Evolutionary conservation across 2,797 vertebrate genomes (phyloP), one percentile per base, ranked within the genome.

Genomic region (Poeciliopsis turneri): DNA sequence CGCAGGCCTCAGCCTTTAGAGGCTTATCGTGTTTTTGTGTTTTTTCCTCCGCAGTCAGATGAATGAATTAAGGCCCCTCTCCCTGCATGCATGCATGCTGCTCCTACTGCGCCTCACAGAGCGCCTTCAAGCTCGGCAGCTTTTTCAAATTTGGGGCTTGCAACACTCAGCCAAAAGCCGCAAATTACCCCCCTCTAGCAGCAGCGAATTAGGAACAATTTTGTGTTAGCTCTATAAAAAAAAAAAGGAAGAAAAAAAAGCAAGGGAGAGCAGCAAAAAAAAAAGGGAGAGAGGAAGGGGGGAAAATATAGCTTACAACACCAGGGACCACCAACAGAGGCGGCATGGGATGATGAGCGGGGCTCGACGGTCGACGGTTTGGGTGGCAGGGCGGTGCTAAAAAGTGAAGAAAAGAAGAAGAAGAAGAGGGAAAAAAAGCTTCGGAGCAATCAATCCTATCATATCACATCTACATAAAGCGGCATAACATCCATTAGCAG

Each of bases 141-240:
- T 95, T 96, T 96, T 96, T 96, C 91, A 95, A 95, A 96, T 96
- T 95, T 96, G 94, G 93, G 94, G 94, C 93, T 95, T 95, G 92
- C 89, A 91, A 95, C 93, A 94, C 93, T 95, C 94, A 95, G 95
- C 95, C 95, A 95, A 95, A 95, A 96, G 94, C 95, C 95, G 86
- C 95, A 96, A 96, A 96, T 95, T 95, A 96, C 95, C 95, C 95
- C 95, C 95, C 95, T 96, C 95, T 93, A 95, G 95, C 94, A 95
- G 94, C 94, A 95, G 95, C 92, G 95, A 96, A 96, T 96, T 96
- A 96, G 95, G 95, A 96, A 96, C 95, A 95, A 96, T 96, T 96
- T 96, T 96, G 95, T 94, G 94, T 95, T 94, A 93, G 94, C 95
- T 95, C 95, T 95, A 94, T 95, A 95, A 95, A 93, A 90, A 45